phyloP scores from a whole-genome alignment of 2,797 vertebrate genomes.

The Zenarchopterus dispar region DNA sequence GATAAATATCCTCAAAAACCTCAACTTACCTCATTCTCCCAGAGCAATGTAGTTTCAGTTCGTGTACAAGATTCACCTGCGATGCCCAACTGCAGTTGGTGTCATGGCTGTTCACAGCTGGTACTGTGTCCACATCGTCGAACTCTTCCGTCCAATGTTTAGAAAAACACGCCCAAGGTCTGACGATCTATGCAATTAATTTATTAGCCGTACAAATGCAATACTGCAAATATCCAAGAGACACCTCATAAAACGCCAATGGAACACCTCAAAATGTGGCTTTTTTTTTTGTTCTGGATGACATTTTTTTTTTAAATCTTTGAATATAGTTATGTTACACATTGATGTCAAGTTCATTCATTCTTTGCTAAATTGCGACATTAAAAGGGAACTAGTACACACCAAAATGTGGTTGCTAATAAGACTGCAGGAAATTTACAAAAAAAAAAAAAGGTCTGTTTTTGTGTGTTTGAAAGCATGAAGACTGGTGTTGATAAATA shows the following conservation, averaged over 20 bases:
- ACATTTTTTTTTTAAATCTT: conserved; percentile 16
- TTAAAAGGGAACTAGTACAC: conserved; percentile 69
- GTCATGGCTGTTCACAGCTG: conserved; percentile 76
- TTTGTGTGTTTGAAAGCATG: not conserved
- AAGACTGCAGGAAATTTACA: conserved; percentile 29
- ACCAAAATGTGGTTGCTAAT: conserved; percentile 45
- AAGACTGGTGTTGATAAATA: conserved; percentile 1
- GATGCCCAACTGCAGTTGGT: conserved; percentile 55
- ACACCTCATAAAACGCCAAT: conserved; percentile 40
- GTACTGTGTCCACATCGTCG: conserved; percentile 74
- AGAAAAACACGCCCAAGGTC: conserved; percentile 62
- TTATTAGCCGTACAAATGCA: conserved; percentile 72
- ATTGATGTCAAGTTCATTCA: conserved; percentile 19
- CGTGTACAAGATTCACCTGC: conserved; percentile 54
- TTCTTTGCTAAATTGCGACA: conserved; percentile 32
- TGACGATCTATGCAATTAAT: conserved; percentile 79
- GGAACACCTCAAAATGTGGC: conserved; percentile 42
- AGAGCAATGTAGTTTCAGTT: conserved; percentile 65
- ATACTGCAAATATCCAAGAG: conserved; percentile 57
- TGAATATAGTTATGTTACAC: conserved; percentile 1
- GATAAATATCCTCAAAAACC: conserved; percentile 60
- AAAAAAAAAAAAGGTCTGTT: not conserved
- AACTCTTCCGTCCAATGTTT: conserved; percentile 65
- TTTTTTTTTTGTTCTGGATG: conserved; percentile 23
- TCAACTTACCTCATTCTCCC: conserved; percentile 74